Evolutionary conservation across 2,888 invertebrate species (phyloP).

Genomic region (Drosophila colorata): DNA sequence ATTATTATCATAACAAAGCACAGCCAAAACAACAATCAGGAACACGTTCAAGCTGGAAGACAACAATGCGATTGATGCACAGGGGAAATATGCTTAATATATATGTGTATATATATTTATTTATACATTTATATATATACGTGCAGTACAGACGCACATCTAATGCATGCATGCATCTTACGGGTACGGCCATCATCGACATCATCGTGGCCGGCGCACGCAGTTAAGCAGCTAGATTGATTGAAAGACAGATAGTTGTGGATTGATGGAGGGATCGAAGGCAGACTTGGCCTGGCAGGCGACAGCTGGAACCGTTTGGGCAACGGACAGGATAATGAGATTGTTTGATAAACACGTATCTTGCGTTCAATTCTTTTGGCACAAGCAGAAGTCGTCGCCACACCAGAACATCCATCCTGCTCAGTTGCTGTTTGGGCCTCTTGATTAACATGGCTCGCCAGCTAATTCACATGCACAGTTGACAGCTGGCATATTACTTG

Average conservation of each 20-base stretch:
- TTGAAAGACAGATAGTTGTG: constrained; percentile 65
- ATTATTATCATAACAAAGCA: constrained; percentile 8
- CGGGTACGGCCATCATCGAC: constrained; percentile 41
- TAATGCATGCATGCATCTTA: constrained; percentile 42
- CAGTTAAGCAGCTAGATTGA: constrained; percentile 60
- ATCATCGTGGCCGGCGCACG: constrained; percentile 40
- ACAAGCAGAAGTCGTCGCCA: background rate
- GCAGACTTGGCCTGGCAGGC: constrained; percentile 3
- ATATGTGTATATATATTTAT: constrained; percentile 4
- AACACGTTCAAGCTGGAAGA: constrained; percentile 3
- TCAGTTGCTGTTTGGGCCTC: constrained; percentile 12
- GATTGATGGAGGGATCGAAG: constrained; percentile 26
- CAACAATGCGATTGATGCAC: constrained; percentile 24
- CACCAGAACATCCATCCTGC: background rate
- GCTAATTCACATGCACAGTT: constrained; percentile 39
- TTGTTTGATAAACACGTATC: constrained; percentile 47
- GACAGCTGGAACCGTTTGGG: background rate
- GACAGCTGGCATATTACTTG: constrained; percentile 54
- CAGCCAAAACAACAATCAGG: constrained; percentile 7
- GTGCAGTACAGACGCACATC: background rate
- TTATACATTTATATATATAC: background rate
- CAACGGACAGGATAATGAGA: constrained; percentile 26
- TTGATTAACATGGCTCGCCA: constrained; percentile 38
- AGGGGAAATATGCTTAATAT: constrained; percentile 1
- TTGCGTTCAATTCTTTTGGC: constrained; percentile 9